phyloP scores from a whole-genome alignment of 2,797 vertebrate genomes.

The Capromys pilorides region DNA sequence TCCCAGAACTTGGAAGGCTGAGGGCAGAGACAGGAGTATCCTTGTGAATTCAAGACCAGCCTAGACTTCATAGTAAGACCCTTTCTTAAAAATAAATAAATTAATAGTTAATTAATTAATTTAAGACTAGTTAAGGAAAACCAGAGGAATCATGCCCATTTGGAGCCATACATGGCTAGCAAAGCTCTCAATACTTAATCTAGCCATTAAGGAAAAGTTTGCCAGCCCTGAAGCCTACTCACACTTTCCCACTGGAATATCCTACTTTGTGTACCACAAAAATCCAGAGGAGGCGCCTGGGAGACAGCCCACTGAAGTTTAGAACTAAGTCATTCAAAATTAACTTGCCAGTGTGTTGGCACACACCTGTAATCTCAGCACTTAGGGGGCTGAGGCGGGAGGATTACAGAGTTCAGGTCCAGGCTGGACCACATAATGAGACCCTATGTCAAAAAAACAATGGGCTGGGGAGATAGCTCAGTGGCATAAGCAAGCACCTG shows the following conservation, averaged over 20 bases:
- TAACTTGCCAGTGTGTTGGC: background rate
- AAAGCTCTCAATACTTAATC: background rate
- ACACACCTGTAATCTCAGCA: background rate
- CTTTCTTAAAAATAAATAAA: background rate
- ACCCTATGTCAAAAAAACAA: background rate
- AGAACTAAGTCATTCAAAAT: slow-evolving; percentile 7
- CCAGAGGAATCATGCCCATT: background rate
- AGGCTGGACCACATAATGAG: background rate
- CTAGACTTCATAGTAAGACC: background rate
- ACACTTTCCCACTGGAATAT: background rate
- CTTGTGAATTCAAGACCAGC: too few species aligned
- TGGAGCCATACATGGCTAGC: background rate
- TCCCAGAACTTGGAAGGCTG: background rate
- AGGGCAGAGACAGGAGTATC: background rate
- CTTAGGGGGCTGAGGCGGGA: background rate
- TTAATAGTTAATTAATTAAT: too few species aligned
- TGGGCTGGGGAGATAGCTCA: too few species aligned
- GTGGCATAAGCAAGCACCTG: too few species aligned
- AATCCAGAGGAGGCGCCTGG: background rate
- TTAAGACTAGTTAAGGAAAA: background rate
- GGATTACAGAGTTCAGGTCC: background rate
- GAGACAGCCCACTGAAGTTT: background rate
- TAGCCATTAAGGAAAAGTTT: background rate
- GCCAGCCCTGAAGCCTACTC: background rate
- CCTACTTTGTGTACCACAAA: background rate